These are phyloP conservation scores for Telmatherina bonti DNA, from an alignment of 2,797 vertebrate genomes.

Conservation along the genomic window DNA sequence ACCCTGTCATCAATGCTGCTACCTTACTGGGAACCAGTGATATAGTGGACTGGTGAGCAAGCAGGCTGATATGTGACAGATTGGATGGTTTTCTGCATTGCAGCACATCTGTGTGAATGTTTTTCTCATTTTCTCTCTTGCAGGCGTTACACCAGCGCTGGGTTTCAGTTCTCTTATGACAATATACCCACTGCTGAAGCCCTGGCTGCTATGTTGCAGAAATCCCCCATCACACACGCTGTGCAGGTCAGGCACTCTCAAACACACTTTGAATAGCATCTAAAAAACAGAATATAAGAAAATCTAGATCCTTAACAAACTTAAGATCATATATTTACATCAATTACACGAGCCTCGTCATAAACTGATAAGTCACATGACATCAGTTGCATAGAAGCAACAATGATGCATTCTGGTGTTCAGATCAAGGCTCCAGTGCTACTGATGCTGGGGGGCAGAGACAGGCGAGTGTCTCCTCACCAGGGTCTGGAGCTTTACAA, in stretches of 20 bases:
- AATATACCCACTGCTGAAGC: constrained; percentile 80
- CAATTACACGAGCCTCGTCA: background rate
- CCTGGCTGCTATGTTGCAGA: constrained; percentile 83
- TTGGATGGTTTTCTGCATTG: background rate
- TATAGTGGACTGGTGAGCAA: constrained; percentile 87
- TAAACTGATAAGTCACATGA: background rate
- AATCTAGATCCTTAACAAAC: background rate
- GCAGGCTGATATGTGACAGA: background rate
- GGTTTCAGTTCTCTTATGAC: constrained; percentile 83
- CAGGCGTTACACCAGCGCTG: constrained; percentile 87
- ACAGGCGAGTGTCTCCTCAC: constrained; percentile 85
- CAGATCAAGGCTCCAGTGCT: constrained; percentile 85
- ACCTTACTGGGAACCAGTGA: constrained; percentile 87
- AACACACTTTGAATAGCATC: background rate
- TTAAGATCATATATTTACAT: background rate
- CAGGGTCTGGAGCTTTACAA: constrained; percentile 89
- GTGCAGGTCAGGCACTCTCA: constrained; percentile 72
- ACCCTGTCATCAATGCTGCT: constrained; percentile 86
- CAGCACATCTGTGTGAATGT: background rate
- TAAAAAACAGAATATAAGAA: background rate
- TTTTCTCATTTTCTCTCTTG: background rate
- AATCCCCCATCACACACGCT: constrained; percentile 84
- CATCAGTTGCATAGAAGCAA: background rate
- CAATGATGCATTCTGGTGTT: constrained; percentile 12
- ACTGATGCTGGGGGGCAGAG: constrained; percentile 85